phyloP scores from a whole-genome alignment of 2,113 vertebrate genomes.

The Desmodus rotundus region DNA sequence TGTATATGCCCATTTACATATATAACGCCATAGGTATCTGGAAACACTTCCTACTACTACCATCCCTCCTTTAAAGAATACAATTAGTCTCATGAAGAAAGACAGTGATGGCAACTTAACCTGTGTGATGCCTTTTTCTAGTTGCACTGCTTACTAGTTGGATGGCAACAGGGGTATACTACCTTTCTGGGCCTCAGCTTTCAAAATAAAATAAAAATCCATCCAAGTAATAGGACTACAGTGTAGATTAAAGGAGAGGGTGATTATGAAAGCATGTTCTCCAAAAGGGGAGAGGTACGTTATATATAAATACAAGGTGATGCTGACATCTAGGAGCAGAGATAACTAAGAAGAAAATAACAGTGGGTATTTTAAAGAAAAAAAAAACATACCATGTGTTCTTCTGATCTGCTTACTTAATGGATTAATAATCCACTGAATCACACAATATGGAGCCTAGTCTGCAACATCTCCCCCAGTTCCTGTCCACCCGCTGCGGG shows the following conservation, averaged over 20 bases:
- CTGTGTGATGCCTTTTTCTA: not conserved
- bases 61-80: not conserved
- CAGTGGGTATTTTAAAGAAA: not conserved
- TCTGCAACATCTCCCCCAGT: not conserved
- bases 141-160: not conserved
- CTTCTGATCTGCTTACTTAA: not conserved
- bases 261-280: slow-evolving; percentile 11
- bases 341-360: not conserved
- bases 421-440: not conserved
- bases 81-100: slow-evolving; percentile 22
- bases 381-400: slow-evolving; percentile 13
- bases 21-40: not conserved
- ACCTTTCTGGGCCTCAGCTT: slow-evolving; percentile 11
- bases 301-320: not conserved
- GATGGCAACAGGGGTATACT: not conserved
- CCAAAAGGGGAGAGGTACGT: not conserved
- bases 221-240: not conserved
- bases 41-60: not conserved
- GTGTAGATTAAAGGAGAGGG: not conserved
- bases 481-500: not conserved
- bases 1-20: not conserved
- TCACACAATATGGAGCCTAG: not conserved
- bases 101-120: not conserved
- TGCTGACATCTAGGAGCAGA: not conserved
- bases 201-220: slow-evolving; percentile 31